Conservation (phyloP, 2,113 vertebrate species). For the pig (Sus scrofa) region DNA sequence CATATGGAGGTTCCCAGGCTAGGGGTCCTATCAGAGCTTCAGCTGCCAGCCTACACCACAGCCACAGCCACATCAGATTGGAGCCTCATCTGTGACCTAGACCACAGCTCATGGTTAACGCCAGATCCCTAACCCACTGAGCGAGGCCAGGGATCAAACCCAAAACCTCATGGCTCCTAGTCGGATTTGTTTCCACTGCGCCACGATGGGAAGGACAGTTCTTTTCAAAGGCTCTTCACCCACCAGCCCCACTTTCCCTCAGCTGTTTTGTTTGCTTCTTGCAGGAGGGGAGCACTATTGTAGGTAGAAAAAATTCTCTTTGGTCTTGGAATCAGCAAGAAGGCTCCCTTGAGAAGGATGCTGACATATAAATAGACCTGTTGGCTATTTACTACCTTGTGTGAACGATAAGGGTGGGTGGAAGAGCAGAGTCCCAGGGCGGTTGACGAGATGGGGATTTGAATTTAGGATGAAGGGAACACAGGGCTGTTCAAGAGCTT, state of each 20-base stretch:
- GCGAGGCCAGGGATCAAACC: too few relatives aligned
- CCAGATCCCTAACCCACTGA: too few relatives aligned
- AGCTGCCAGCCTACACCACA: too few relatives aligned
- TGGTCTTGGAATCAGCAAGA: neutral
- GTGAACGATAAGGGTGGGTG: neutral
- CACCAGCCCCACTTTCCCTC: neutral
- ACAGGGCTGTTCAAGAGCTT: neutral
- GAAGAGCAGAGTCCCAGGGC: neutral
- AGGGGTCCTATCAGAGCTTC: too few relatives aligned
- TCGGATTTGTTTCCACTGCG: too few relatives aligned
- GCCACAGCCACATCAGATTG: too few relatives aligned
- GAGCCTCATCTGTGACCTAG: too few relatives aligned
- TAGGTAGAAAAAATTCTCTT: neutral
- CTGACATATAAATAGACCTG: too few relatives aligned
- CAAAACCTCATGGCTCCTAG: too few relatives aligned
- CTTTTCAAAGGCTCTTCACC: neutral
- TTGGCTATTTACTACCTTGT: neutral
- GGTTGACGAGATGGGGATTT: neutral
- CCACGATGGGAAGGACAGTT: neutral
- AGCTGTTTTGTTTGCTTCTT: neutral
- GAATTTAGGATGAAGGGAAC: neutral
- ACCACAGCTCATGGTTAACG: too few relatives aligned
- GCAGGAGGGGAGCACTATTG: neutral
- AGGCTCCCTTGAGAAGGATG: neutral
- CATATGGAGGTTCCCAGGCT: too few relatives aligned